Evolutionary conservation across 2,888 invertebrate genomes (phyloP).

Genomic region (Lasioglossum pauxillum): DNA sequence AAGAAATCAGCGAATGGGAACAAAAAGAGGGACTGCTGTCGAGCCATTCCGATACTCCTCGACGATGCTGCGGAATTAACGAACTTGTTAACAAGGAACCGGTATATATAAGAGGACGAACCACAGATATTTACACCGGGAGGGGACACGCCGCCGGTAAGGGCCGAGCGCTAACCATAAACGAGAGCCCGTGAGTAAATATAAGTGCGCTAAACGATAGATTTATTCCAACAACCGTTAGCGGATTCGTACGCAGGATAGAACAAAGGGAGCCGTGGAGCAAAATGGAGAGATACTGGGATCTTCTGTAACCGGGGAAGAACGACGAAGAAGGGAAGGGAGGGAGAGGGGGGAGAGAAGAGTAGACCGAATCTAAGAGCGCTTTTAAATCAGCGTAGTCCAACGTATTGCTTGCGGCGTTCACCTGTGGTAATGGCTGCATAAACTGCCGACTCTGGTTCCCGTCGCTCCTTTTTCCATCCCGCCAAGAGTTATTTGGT

Average conservation of each 20-base stretch:
- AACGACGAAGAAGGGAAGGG: constrained; percentile 6
- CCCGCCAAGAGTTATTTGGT: constrained; percentile 64
- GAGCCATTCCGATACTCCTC: constrained; percentile 1
- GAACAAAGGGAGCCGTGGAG: constrained; percentile 42
- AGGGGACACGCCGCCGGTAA: neutral
- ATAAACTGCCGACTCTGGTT: constrained; percentile 70
- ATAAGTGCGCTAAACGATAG: neutral
- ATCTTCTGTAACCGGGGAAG: constrained; percentile 52
- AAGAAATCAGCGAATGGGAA: neutral
- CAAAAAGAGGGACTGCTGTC: neutral
- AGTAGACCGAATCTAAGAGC: constrained; percentile 69
- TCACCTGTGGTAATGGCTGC: constrained; percentile 74
- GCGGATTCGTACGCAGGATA: constrained; percentile 30
- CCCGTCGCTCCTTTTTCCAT: constrained; percentile 66
- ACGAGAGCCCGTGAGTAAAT: constrained; percentile 3
- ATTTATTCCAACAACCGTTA: constrained; percentile 30
- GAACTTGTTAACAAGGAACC: constrained; percentile 30
- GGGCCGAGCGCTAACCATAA: constrained; percentile 3
- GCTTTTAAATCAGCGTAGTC: constrained; percentile 71
- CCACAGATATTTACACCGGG: neutral
- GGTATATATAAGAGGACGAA: neutral
- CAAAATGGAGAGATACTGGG: constrained; percentile 41
- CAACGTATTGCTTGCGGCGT: constrained; percentile 72
- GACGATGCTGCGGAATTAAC: constrained; percentile 1
- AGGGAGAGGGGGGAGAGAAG: constrained; percentile 7